Conservation (phyloP, 2,888 invertebrate genomes). For the Mythimna pallens region DNA sequence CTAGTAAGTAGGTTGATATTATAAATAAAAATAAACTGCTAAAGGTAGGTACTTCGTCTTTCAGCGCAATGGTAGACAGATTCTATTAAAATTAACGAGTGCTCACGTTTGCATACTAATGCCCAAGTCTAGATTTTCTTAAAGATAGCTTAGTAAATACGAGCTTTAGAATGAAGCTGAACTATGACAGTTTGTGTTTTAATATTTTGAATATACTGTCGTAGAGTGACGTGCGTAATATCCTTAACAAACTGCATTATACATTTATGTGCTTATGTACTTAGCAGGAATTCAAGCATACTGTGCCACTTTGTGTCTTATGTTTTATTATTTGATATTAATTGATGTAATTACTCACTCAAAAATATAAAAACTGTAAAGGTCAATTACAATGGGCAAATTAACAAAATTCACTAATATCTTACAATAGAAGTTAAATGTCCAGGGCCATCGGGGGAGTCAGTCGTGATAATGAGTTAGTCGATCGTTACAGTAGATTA, state of each 20-base stretch:
- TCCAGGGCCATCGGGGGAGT: no score
- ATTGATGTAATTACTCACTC: no score
- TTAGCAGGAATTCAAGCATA: not conserved
- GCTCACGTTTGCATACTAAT: slow-evolving; percentile 44
- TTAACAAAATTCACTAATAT: no score
- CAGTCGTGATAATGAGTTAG: no score
- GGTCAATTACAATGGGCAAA: no score
- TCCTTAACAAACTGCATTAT: not conserved
- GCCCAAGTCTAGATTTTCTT: slow-evolving; percentile 10
- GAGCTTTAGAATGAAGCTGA: slow-evolving; percentile 5
- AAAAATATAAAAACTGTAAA: no score
- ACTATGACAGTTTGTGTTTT: slow-evolving; percentile 8
- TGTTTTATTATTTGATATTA: no score
- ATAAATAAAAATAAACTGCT: not conserved
- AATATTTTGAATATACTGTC: slow-evolving; percentile 2
- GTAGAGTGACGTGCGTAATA: not conserved
- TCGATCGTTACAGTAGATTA: no score
- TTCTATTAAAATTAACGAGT: slow-evolving; percentile 44
- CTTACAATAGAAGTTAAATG: no score
- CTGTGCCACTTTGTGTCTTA: not conserved
- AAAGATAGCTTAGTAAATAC: slow-evolving; percentile 5
- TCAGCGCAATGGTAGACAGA: slow-evolving; percentile 21
- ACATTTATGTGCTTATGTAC: not conserved
- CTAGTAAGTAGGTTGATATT: not conserved
- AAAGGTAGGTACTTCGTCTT: not conserved